Conservation (phyloP, 2,797 vertebrate genomes). For the Apogon talboti region DNA sequence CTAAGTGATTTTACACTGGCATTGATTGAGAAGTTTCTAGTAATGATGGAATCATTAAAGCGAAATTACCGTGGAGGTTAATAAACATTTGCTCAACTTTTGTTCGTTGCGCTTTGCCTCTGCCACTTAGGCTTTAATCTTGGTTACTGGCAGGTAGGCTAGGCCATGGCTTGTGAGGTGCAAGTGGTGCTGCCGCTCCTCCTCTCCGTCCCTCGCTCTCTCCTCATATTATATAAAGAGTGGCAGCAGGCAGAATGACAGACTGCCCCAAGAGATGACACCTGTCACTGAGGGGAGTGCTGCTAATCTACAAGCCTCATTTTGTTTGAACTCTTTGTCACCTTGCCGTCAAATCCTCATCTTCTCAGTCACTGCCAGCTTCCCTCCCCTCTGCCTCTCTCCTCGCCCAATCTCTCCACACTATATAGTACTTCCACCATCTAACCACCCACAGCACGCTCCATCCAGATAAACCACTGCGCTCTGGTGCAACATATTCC, state of each 20-base stretch:
- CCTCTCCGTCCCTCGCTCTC: slow-evolving; percentile 69
- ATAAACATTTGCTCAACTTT: slow-evolving; percentile 65
- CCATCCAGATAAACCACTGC: slow-evolving; percentile 34
- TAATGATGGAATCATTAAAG: slow-evolving; percentile 43
- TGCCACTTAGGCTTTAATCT: slow-evolving; percentile 81
- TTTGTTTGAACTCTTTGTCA: slow-evolving; percentile 96
- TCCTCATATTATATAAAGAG: slow-evolving; percentile 91
- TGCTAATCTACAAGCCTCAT: slow-evolving; percentile 97
- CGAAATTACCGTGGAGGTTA: slow-evolving; percentile 35
- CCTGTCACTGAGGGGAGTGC: slow-evolving; percentile 95
- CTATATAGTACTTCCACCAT: slow-evolving; percentile 55
- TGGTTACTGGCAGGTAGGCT: slow-evolving; percentile 75
- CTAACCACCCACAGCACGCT: slow-evolving; percentile 43
- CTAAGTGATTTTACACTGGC: slow-evolving; percentile 37
- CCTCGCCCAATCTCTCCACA: slow-evolving; percentile 62
- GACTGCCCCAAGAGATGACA: slow-evolving; percentile 99
- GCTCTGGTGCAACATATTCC: slow-evolving; percentile 36
- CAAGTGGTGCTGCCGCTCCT: slow-evolving; percentile 69
- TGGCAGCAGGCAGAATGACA: slow-evolving; percentile 98
- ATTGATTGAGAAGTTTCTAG: slow-evolving; percentile 34
- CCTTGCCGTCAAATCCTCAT: slow-evolving; percentile 96
- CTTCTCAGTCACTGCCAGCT: slow-evolving; percentile 93
- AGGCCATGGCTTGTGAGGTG: slow-evolving; percentile 77
- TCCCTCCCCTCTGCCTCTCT: slow-evolving; percentile 74
- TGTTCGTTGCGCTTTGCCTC: slow-evolving; percentile 55